phyloP scores from a whole-genome alignment of 92 coral and sea anemone genomes.

The Bergia puertoricense region DNA sequence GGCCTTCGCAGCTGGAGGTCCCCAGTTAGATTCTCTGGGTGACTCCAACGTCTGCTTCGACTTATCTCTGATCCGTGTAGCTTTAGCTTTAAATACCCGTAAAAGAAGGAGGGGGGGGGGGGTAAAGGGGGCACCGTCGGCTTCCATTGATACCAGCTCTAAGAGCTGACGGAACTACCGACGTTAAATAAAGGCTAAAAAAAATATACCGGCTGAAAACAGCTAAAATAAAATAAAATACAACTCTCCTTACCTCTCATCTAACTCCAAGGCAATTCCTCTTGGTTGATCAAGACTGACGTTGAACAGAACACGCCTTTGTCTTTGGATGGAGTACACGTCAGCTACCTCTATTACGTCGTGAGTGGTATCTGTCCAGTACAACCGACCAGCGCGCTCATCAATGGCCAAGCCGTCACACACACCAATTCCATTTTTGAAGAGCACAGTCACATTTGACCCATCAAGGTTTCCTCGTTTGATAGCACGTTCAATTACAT shows the following conservation, averaged over 20 bases:
- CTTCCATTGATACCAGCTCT: too few relatives aligned
- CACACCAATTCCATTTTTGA: not conserved
- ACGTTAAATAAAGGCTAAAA: too few relatives aligned
- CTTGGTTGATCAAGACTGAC: constrained; percentile 5
- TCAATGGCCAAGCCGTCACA: constrained; percentile 22
- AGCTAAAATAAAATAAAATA: too few relatives aligned
- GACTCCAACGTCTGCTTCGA: too few relatives aligned
- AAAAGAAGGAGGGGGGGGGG: too few relatives aligned
- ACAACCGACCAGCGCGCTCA: constrained; percentile 27
- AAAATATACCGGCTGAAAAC: too few relatives aligned
- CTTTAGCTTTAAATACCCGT: too few relatives aligned
- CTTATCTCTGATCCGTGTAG: too few relatives aligned
- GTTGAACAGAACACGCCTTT: constrained; percentile 18
- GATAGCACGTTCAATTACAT: not conserved
- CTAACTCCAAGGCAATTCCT: constrained; percentile 2
- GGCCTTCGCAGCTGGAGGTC: too few relatives aligned
- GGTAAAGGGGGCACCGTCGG: too few relatives aligned
- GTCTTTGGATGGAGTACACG: not conserved
- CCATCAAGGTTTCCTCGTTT: not conserved
- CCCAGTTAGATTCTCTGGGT: too few relatives aligned
- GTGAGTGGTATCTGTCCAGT: constrained; percentile 29
- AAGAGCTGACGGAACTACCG: too few relatives aligned
- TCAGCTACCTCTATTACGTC: constrained; percentile 24
- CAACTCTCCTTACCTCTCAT: constrained; percentile 2
- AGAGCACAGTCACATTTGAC: not conserved